Base-by-base conservation (phyloP, 2,888 invertebrate genomes). In the Dimorphilus gyrociliatus region DNA sequence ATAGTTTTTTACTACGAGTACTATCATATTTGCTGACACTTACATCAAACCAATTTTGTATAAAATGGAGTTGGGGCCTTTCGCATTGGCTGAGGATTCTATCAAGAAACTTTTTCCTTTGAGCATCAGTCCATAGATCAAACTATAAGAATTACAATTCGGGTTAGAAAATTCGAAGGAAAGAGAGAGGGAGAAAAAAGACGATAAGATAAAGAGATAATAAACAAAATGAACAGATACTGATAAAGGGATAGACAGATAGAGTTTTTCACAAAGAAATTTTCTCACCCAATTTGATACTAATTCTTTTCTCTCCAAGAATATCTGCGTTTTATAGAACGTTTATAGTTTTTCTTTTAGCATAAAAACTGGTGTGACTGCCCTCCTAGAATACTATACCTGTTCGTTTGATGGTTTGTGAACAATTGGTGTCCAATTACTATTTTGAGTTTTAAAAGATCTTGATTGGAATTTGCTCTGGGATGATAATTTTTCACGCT, bases 81-180 rank as follows among this genome's bases (percentile, higher is more conserved):
- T 35, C 40, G 35, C 56, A 54, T 34, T 51, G 51, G 10, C 41
- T 42, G 30, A 59, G 51, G 13, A 58, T 39, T n/a, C 47, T 39
- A 27, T 48, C 45, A 23, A 59, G 42, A 35, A 60, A 59, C 13
- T 50, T 34, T 34, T 55, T 52, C 19, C 59, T 37, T 39, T 60
- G 60, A 3, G 48, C 42, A 37, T 56, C 55, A n/a, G 51, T 53
- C 60, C 60, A 60, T 19, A 59, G 32, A 34, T 60, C 60, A 49
- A 57, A 60, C 60, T 60, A 42, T 19, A 45, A 18, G 14, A 8
- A 12, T n/a, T 23, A 17, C 19, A 13, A 7, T n/a, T n/a, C n/a
- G n/a, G n/a, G n/a, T n/a, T n/a, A n/a, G n/a, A n/a, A n/a, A n/a
- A n/a, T n/a, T n/a, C n/a, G n/a, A n/a, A n/a, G n/a, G n/a, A n/a